Percentiles rank a stretch among this genome's conserved stretches.
Conservation (phyloP, 2,113 vertebrate species). For the Brachirus orientalis region DNA sequence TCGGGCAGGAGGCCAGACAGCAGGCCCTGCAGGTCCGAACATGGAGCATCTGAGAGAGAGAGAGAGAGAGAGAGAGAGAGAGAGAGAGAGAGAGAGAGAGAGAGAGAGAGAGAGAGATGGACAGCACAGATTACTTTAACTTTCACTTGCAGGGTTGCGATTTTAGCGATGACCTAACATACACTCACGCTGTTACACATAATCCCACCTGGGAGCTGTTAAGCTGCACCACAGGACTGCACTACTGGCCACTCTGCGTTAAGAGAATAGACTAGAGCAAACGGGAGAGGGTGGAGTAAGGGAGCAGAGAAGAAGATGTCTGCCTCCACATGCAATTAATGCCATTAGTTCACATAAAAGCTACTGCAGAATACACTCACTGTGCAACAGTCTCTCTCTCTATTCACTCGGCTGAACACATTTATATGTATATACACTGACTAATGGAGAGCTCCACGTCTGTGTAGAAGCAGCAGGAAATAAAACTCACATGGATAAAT, state of each 20-base stretch:
- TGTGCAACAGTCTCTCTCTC: slow-evolving; percentile 8
- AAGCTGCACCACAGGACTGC: slow-evolving; percentile 46
- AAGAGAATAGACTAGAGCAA: slow-evolving; percentile 35
- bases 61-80: background rate
- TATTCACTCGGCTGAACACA: slow-evolving; percentile 11
- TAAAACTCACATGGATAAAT: slow-evolving; percentile 32
- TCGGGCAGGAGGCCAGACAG: slow-evolving; percentile 95
- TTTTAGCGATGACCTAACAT: slow-evolving; percentile 13
- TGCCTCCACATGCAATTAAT: slow-evolving; percentile 25
- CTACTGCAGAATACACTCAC: slow-evolving; percentile 8
- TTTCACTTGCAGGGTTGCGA: slow-evolving; percentile 1
- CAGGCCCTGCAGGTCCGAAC: slow-evolving; percentile 94
- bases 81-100: slow-evolving; percentile 30
- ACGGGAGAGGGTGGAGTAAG: too few relatives aligned
- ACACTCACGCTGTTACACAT: slow-evolving; percentile 32
- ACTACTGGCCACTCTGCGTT: slow-evolving; percentile 41
- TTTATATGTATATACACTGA: slow-evolving; percentile 1
- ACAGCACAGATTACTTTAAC: slow-evolving; percentile 25
- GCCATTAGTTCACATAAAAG: slow-evolving; percentile 55
- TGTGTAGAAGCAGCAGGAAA: slow-evolving; percentile 32
- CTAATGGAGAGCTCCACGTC: slow-evolving; percentile 8
- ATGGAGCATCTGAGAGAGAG: slow-evolving; percentile 86
- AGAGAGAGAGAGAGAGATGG: background rate
- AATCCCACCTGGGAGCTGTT: slow-evolving; percentile 62
- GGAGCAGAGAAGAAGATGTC: slow-evolving; percentile 12